Percentiles rank a stretch among this genome's conserved stretches.
These are phyloP conservation scores for Cylas formicarius DNA, from an alignment of 1,140 invertebrate species.

Conservation along the genomic window DNA sequence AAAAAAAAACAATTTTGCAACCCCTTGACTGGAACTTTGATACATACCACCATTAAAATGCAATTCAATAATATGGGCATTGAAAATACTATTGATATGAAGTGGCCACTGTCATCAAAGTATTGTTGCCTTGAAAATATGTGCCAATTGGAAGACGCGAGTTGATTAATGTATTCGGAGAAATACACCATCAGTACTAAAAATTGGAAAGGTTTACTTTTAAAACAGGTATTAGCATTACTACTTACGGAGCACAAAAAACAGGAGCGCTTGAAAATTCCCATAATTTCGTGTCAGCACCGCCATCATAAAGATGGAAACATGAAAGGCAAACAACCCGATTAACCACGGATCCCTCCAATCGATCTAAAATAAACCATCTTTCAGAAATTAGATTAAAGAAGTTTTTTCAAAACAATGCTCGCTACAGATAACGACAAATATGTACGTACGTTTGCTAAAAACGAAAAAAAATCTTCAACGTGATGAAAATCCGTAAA, in stretches of 20 bases:
- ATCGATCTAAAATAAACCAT: conserved; percentile 63
- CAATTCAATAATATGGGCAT: conserved; percentile 85
- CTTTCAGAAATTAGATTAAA: conserved; percentile 11
- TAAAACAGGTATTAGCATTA: background rate
- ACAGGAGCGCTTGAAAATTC: conserved; percentile 78
- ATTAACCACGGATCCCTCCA: conserved; percentile 83
- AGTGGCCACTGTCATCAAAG: conserved; percentile 86
- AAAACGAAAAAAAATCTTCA: conserved; percentile 29
- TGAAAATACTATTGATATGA: conserved; percentile 87
- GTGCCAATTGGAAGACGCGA: conserved; percentile 77
- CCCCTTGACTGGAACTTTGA: no score
- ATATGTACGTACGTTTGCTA: conserved; percentile 46
- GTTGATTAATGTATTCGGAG: conserved; percentile 80
- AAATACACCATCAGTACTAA: conserved; percentile 78
- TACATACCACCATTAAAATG: conserved; percentile 87
- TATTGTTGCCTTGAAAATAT: conserved; percentile 84
- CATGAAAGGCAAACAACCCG: conserved; percentile 64
- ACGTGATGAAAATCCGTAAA: conserved; percentile 32
- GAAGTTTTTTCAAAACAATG: conserved; percentile 3
- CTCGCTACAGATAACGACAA: conserved; percentile 9
- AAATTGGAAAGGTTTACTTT: conserved; percentile 40
- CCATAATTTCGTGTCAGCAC: conserved; percentile 75
- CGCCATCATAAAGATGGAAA: conserved; percentile 68
- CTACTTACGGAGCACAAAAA: conserved; percentile 70
- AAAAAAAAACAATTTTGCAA: conserved; percentile 2